These are phyloP conservation scores for Montipora capricornis DNA, from an alignment of 64 coral and sea anemone species.

Conservation along the genomic window DNA sequence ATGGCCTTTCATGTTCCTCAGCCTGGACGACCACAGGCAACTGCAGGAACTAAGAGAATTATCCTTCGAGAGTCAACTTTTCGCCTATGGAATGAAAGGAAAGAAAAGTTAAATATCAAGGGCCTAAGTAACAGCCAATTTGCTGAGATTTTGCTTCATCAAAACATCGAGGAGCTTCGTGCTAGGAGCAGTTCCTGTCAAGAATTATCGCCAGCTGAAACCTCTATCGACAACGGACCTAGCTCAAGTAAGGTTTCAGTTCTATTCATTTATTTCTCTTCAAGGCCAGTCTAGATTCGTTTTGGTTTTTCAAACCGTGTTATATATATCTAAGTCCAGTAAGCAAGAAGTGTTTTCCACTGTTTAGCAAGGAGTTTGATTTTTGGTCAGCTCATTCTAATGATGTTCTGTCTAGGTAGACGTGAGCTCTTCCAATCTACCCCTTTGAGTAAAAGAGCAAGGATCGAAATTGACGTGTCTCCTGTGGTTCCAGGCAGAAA, in stretches of 20 bases:
- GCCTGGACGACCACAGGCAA: constrained; percentile 3
- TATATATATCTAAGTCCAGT: no score
- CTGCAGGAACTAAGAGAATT: neutral
- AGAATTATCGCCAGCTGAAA: neutral
- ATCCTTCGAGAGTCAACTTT: constrained; percentile 16
- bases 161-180: neutral
- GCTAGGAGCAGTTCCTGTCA: neutral
- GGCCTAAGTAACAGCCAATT: constrained; percentile 17
- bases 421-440: constrained; percentile 10
- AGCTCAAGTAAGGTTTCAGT: no score
- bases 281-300: no score
- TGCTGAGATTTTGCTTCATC: constrained; percentile 27
- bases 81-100: neutral
- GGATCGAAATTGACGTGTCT: constrained; percentile 13
- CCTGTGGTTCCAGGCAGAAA: neutral
- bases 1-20: constrained; percentile 21
- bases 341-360: no score
- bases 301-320: no score
- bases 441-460: constrained; percentile 22
- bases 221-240: no score
- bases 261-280: no score
- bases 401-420: neutral
- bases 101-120: constrained; percentile 10
- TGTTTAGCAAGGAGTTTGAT: no score
- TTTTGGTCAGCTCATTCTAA: neutral